Conservation (phyloP, 2,113 vertebrate species). For the Oreochromis niloticus region DNA sequence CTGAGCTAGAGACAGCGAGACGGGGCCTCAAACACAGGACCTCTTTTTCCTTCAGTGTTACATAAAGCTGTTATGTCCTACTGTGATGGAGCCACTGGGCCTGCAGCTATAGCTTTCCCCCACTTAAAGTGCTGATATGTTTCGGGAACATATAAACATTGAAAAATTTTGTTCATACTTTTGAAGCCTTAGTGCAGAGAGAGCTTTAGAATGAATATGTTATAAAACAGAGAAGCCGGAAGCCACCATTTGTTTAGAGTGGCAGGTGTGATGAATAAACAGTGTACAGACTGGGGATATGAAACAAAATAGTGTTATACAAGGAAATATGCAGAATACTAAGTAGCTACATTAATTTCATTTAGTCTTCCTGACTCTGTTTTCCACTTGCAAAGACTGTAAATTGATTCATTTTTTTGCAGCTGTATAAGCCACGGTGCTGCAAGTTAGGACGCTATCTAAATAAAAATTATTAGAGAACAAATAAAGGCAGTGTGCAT, state of each 20-base stretch:
- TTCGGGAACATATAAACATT: slow-evolving; percentile 28
- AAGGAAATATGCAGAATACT: not conserved
- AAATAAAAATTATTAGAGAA: not conserved
- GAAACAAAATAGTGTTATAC: not conserved
- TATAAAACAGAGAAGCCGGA: slow-evolving; percentile 1
- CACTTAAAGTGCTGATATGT: slow-evolving; percentile 24
- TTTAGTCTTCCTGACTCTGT: not conserved
- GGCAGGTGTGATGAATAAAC: slow-evolving; percentile 31
- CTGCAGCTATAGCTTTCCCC: slow-evolving; percentile 22
- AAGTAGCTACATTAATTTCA: not conserved
- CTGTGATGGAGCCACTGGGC: slow-evolving; percentile 15
- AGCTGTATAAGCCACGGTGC: not conserved
- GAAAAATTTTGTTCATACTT: slow-evolving; percentile 23
- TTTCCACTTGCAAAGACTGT: not conserved
- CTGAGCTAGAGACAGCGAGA: not conserved
- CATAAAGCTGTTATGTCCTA: slow-evolving; percentile 45
- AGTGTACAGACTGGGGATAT: not conserved
- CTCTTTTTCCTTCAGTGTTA: slow-evolving; percentile 13
- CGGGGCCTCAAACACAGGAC: slow-evolving; percentile 9
- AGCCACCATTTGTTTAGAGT: slow-evolving; percentile 26
- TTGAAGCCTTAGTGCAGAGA: not conserved
- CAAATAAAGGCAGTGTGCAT: not conserved
- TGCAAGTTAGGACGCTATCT: not conserved
- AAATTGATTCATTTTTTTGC: not conserved
- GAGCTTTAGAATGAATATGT: not conserved